Evolutionary conservation across 2,113 vertebrate species (phyloP), one percentile per base, ranked within the genome.

Genomic region (Dasyornis broadbenti): DNA sequence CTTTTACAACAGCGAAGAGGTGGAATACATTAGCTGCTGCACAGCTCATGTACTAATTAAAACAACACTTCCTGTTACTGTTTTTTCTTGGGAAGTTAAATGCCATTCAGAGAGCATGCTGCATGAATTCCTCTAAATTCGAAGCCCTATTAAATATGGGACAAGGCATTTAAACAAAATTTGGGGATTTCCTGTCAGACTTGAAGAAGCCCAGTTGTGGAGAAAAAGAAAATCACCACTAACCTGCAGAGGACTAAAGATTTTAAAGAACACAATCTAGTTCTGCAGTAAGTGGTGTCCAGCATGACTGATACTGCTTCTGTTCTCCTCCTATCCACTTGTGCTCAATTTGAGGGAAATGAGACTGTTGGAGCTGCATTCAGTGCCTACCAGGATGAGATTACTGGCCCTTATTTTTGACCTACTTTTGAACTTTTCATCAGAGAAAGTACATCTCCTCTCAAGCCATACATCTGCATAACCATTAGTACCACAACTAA

Each of bases 1-100:
- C 85, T 78, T 89, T 81, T 30, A 76, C 82, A 75, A 66, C 94
- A 82, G 50, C 24, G 88, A 79, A 85, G 91, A 92, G 93, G 92
- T 89, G 88, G 93, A 96, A 80, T 66, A 89, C 16, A 68, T 87
- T 89, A 81, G 76, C 81, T 76, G 60, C 59, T 87, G 84, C 65
- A 82, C 49, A 75, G 82, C 40, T 72, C 75, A 50, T 69, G 80
- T 85, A 88, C 70, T 91, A 92, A 96, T 97, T 92, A 91, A 76
- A 95, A 68, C 71, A 89, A 89, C 82, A 56, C 61, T 69, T 82
- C 49, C 66, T 52, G 23, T 31, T 30, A 45, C 80, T 73, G 71
- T 53, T 63, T 94, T 92, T 92, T 52, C 71, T 30, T 2, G 27
- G 78, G 87, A 90, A 91, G 81, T 84, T 92, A 88, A 84, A 82